Evolutionary conservation across 1,140 invertebrate species (phyloP).

Genomic region (Drosophila takahashii): DNA sequence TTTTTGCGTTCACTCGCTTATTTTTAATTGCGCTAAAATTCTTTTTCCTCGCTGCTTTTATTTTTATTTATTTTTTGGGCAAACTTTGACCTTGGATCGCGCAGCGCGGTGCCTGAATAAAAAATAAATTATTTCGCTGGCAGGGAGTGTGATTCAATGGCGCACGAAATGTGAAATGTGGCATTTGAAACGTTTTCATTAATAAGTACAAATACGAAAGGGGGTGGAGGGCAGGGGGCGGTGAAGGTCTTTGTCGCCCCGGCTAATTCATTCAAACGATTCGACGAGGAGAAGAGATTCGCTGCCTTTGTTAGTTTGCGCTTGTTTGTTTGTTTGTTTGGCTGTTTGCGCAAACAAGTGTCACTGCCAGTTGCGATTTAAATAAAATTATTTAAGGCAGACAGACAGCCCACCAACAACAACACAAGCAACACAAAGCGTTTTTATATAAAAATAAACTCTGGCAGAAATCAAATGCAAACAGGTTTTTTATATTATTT

Average conservation of each 20-base stretch:
- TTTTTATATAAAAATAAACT: slow-evolving; percentile 53
- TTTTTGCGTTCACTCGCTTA: slow-evolving; percentile 27
- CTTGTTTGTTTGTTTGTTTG: slow-evolving; percentile 55
- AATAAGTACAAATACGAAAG: slow-evolving; percentile 57
- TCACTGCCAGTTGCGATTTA: slow-evolving; percentile 71
- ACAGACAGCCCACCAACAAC: slow-evolving; percentile 31
- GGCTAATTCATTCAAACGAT: slow-evolving; percentile 71
- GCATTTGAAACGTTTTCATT: slow-evolving; percentile 78
- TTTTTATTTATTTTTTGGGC: slow-evolving; percentile 30
- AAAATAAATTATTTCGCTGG: slow-evolving; percentile 45
- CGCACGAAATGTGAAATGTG: slow-evolving; percentile 67
- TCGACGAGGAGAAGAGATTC: slow-evolving; percentile 41
- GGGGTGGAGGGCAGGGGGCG: not conserved
- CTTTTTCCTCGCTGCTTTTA: slow-evolving; percentile 31
- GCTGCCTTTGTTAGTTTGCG: slow-evolving; percentile 37
- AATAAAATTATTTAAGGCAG: slow-evolving; percentile 70
- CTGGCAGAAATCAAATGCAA: slow-evolving; percentile 65
- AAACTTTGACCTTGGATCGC: slow-evolving; percentile 75
- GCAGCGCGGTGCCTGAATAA: slow-evolving; percentile 24
- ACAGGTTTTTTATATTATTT: slow-evolving; percentile 51
- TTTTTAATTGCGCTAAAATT: slow-evolving; percentile 67
- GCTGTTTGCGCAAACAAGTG: slow-evolving; percentile 70
- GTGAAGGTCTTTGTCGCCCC: slow-evolving; percentile 13
- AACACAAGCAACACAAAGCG: slow-evolving; percentile 17
- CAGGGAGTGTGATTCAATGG: slow-evolving; percentile 64